Evolutionary conservation across 2,888 invertebrate species (phyloP).

Genomic region (Camptogramma bilineatum): DNA sequence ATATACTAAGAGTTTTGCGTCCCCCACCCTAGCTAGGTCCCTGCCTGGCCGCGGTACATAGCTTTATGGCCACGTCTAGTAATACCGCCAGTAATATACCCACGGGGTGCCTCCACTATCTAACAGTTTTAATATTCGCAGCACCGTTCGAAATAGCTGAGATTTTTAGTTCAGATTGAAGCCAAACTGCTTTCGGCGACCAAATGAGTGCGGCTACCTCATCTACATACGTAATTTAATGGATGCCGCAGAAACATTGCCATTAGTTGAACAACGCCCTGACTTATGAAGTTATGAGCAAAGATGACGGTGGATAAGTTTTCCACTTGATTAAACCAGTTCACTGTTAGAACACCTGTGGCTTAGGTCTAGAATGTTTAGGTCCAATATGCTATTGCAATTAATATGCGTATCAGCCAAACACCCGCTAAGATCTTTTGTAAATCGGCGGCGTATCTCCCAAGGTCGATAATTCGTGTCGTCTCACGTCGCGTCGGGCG

Average conservation of each 20-base stretch:
- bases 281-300: constrained; percentile 9
- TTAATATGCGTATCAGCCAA: constrained; percentile 8
- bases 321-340: constrained; percentile 2
- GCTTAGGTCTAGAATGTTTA: constrained; percentile 6
- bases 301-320: not conserved
- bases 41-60: constrained; percentile 40
- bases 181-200: constrained; percentile 11
- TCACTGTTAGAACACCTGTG: constrained; percentile 4
- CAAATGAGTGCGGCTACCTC: constrained; percentile 17
- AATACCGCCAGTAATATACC: constrained; percentile 27
- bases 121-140: constrained; percentile 36
- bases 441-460: constrained; percentile 48
- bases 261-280: constrained; percentile 16
- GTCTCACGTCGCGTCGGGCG: constrained; percentile 46
- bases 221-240: constrained; percentile 24
- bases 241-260: constrained; percentile 9
- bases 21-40: constrained; percentile 3
- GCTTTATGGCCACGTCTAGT: constrained; percentile 46
- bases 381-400: not conserved
- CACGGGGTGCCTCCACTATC: constrained; percentile 37
- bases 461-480: constrained; percentile 57
- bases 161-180: constrained; percentile 35
- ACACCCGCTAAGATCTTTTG: constrained; percentile 24
- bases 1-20: not conserved
- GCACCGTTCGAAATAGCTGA: constrained; percentile 32